Percentiles rank a stretch among this genome's conserved stretches.
These are phyloP conservation scores for Pelusios castaneus DNA, from an alignment of 2,113 vertebrate genomes.

Conservation along the genomic window DNA sequence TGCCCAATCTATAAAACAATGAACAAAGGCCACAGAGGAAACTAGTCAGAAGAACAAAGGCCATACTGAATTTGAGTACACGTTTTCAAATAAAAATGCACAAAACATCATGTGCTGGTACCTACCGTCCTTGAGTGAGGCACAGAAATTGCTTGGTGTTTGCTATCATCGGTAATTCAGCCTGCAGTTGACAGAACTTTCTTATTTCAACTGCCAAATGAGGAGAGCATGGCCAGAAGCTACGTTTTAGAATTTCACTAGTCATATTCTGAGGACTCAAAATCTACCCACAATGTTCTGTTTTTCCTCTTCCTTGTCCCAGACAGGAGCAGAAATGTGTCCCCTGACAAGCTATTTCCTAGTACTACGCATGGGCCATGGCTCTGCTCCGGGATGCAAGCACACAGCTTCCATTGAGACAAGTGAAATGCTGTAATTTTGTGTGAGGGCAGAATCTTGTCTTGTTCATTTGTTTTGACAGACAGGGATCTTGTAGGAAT, in stretches of 20 bases:
- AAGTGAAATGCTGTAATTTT: neutral
- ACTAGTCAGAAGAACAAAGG: neutral
- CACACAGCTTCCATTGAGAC: neutral
- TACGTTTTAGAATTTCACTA: rapidly evolving
- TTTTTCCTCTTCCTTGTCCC: neutral
- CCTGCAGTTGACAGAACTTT: neutral
- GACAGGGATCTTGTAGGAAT: rapidly evolving
- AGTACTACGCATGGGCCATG: neutral
- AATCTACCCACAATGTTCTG: neutral
- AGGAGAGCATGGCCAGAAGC: neutral
- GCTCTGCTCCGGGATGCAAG: neutral
- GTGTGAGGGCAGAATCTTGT: rapidly evolving
- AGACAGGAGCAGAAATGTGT: neutral
- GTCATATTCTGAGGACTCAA: neutral
- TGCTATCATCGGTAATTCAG: neutral
- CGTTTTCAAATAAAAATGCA: neutral
- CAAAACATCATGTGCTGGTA: neutral
- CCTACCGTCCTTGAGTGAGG: neutral
- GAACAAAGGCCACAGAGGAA: neutral
- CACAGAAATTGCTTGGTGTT: neutral
- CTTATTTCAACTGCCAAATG: neutral
- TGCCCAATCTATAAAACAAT: neutral
- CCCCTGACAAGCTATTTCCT: neutral
- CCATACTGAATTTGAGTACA: neutral
- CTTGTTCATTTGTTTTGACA: neutral